Base-by-base conservation (phyloP, 2,113 vertebrate genomes). In the Pantherophis guttatus region DNA sequence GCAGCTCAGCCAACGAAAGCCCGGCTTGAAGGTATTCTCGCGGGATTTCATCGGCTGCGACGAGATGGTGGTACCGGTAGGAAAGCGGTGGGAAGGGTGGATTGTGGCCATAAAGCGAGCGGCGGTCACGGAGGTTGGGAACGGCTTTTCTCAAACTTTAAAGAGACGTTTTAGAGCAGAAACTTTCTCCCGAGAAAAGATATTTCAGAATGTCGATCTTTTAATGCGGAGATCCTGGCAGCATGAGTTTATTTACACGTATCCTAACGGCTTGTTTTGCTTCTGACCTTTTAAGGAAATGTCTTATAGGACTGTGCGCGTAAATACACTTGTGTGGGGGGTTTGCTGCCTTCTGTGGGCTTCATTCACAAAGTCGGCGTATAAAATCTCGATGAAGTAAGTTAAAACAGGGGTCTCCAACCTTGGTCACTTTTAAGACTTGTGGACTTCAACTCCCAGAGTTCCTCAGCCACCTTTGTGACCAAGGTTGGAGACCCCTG, bases 21-120 rank as follows among this genome's bases (percentile, higher is more conserved):
- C 6, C 3, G 3, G 75, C 0, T 23, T n/a, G 0, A 0, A 0
- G 0, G 2, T 21, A 0, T 0, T 94, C 57, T 93, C 92, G 94
- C 95, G 93, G 62, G 92, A 88, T 0, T 88, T 55, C 11, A 4
- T 7, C 52, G 62, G 6, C 39, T 8, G 21, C 6, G n/a, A 10
- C n/a, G 12, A 3, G 13, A 9, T 26, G 62, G 10, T 17, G 33
- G 23, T 62, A 11, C 59, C 24, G 59, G 59, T 24, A 13, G 0
- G 81, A 58, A 59, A 29, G 0, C 8, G 5, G 11, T 39, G 15
- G 62, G 23, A 48, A 39, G 9, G 26, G 65, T 7, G 2, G 59
- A 0, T 19, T 44, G 13, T 13, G 10, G 52, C 8, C 11, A 26
- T 81, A 21, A 81, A 81, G 17, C 33, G 7, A 9, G 70, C n/a